Conservation (phyloP, 2,113 vertebrate genomes). For the Urocitellus parryii region DNA sequence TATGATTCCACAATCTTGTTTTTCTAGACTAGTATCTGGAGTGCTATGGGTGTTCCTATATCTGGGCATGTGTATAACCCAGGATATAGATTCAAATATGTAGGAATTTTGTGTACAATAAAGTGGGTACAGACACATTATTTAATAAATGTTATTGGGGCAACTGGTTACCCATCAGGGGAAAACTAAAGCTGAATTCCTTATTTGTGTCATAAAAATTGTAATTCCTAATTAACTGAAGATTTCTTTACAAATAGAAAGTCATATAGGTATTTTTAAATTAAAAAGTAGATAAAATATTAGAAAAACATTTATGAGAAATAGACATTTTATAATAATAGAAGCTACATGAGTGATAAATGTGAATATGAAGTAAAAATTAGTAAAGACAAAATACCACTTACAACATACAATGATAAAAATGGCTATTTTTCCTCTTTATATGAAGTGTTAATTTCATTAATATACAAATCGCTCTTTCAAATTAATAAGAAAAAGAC, state of each 20-base stretch:
- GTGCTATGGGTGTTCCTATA: not conserved
- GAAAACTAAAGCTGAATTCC: conserved; percentile 26
- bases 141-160: conserved; percentile 6
- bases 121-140: not conserved
- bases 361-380: conserved; percentile 24
- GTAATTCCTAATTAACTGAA: conserved; percentile 35
- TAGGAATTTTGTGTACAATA: not conserved
- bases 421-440: conserved; percentile 28
- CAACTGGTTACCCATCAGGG: not conserved
- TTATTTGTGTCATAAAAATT: conserved; percentile 48
- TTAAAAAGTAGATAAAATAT: too few relatives aligned
- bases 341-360: conserved; percentile 27
- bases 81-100: not conserved
- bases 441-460: conserved; percentile 15
- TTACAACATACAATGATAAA: conserved; percentile 39
- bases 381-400: conserved; percentile 32
- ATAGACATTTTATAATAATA: conserved; percentile 37
- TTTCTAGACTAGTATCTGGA: conserved; percentile 25
- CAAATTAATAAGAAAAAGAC: conserved; percentile 9
- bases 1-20: conserved; percentile 14
- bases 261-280: not conserved
- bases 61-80: not conserved
- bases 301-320: conserved; percentile 35
- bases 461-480: conserved; percentile 20
- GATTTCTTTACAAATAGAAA: conserved; percentile 48